A percentile compares a stretch with the other conserved stretches of the same genome.
These are phyloP conservation scores for Amyelois transitella DNA, from an alignment of 1,140 invertebrate genomes.

Conservation along the genomic window DNA sequence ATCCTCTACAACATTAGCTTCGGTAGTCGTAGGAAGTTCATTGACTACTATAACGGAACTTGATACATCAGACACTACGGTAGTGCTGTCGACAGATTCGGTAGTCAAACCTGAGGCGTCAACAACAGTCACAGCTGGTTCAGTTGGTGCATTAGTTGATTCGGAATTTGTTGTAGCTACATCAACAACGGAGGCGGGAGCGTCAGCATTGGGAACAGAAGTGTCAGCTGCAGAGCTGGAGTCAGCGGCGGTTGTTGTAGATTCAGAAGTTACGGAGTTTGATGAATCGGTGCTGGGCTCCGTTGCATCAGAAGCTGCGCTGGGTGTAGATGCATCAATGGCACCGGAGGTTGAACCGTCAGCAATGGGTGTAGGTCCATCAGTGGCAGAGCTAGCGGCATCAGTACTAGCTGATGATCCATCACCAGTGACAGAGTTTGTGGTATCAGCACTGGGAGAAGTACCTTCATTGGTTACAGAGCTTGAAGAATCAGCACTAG, in stretches of 20 bases:
- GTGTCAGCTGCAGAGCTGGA: too few species aligned
- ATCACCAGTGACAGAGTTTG: not conserved
- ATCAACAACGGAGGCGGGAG: not conserved
- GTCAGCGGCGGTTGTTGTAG: too few species aligned
- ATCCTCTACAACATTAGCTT: too few species aligned
- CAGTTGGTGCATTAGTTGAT: not conserved
- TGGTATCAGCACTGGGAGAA: not conserved
- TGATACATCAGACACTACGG: not conserved
- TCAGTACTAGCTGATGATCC: not conserved
- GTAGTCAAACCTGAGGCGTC: not conserved
- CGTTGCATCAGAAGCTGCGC: not conserved
- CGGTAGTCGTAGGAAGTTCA: not conserved
- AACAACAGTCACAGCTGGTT: not conserved
- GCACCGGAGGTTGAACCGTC: not conserved
- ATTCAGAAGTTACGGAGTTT: not conserved
- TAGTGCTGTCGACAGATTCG: not conserved
- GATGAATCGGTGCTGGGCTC: not conserved
- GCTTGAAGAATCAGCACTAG: too few species aligned
- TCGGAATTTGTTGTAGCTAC: not conserved
- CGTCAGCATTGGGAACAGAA: not conserved
- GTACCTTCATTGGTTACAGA: not conserved
- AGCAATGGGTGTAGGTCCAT: not conserved
- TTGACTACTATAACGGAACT: not conserved
- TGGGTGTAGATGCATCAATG: not conserved
- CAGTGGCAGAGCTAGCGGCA: not conserved